These are phyloP conservation scores for Cyanoderma ruficeps DNA, from an alignment of 2,113 vertebrate genomes.

Conservation along the genomic window DNA sequence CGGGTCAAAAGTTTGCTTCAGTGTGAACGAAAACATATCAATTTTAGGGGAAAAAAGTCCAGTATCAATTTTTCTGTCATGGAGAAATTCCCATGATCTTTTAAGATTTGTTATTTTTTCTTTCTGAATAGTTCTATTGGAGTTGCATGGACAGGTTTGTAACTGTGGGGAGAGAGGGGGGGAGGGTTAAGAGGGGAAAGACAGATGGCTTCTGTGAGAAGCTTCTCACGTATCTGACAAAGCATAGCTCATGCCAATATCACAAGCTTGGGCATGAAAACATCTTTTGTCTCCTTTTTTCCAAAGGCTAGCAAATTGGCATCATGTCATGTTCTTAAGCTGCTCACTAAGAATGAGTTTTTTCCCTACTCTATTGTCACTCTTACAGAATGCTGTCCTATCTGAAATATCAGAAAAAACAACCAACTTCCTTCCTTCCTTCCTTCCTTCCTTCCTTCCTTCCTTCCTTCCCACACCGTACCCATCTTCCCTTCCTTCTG, in stretches of 20 bases:
- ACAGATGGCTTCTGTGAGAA: not conserved
- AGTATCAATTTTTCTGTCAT: not conserved
- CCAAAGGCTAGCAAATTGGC: not conserved
- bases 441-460: not conserved
- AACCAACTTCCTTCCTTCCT: not conserved
- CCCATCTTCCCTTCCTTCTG: not conserved
- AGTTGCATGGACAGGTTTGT: not conserved
- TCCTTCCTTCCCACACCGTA: too few species aligned
- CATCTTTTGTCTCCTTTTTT: not conserved
- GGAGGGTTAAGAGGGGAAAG: rapidly evolving
- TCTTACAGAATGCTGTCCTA: not conserved
- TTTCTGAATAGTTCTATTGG: not conserved
- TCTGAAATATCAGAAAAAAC: not conserved
- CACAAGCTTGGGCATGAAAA: not conserved
- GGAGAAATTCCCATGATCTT: not conserved
- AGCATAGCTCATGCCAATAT: not conserved
- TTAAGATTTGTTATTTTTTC: not conserved
- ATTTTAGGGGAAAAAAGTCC: not conserved
- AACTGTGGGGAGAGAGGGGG: rapidly evolving
- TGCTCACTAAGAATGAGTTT: not conserved
- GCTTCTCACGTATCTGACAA: not conserved
- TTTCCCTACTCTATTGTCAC: not conserved
- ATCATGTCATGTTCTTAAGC: not conserved
- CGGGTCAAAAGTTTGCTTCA: not conserved
- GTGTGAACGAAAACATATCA: not conserved